phyloP scores from a whole-genome alignment of 2,113 vertebrate genomes.

The Podiceps cristatus region DNA sequence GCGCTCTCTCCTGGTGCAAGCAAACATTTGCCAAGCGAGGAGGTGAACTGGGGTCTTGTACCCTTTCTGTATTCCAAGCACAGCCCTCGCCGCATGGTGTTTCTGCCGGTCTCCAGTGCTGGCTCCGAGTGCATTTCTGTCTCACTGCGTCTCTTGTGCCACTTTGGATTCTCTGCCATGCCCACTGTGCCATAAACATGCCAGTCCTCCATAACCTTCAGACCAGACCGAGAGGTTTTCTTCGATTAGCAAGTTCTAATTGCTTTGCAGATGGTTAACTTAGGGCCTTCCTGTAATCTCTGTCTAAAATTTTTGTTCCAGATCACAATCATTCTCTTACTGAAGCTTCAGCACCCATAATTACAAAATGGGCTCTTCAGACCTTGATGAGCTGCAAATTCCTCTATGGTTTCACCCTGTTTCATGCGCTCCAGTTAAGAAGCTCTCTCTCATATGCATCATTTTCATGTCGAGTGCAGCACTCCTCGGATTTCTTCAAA shows the following conservation, averaged over 20 bases:
- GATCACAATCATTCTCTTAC: neutral
- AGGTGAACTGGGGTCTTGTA: neutral
- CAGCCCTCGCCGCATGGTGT: accelerated
- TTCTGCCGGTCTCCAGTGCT: neutral
- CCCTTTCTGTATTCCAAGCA: neutral
- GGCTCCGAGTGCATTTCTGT: neutral
- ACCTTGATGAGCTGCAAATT: neutral
- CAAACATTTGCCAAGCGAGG: neutral
- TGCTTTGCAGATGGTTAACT: neutral
- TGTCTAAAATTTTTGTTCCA: neutral
- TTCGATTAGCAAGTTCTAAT: neutral
- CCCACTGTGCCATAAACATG: accelerated
- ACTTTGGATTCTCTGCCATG: neutral
- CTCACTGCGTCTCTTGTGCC: neutral
- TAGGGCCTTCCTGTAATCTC: neutral
- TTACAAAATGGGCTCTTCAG: slow-evolving; percentile 51
- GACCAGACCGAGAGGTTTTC: neutral
- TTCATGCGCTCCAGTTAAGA: neutral
- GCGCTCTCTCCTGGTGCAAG: too few relatives aligned
- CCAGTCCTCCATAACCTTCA: neutral
- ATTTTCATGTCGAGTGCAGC: neutral
- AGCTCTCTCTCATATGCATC: neutral
- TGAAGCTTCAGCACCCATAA: neutral
- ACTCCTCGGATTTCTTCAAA: neutral
- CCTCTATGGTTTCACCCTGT: slow-evolving; percentile 7